phyloP scores from a whole-genome alignment of 2,797 vertebrate species.

The Pampus argenteus region DNA sequence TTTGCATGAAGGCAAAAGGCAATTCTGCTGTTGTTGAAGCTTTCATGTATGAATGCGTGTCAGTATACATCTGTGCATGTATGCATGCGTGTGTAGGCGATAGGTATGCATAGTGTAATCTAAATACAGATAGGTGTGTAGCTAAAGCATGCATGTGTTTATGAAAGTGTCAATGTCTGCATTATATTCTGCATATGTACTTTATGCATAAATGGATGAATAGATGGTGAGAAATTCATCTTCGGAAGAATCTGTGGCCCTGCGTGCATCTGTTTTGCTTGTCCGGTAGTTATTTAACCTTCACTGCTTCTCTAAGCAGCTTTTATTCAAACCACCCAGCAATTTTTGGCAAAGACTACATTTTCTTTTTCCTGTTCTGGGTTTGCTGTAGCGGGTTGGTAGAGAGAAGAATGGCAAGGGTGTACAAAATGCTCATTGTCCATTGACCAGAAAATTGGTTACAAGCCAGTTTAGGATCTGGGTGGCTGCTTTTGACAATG shows the following conservation, averaged over 20 bases:
- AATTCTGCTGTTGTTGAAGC: slow-evolving; percentile 1
- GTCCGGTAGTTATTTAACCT: slow-evolving; percentile 36
- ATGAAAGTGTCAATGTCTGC: slow-evolving; percentile 8
- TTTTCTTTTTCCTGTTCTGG: not conserved
- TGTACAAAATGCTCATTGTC: slow-evolving; percentile 54
- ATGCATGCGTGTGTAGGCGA: slow-evolving; percentile 10
- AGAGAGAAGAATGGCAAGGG: slow-evolving; percentile 16
- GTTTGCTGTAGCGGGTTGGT: not conserved
- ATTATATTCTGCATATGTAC: slow-evolving; percentile 12
- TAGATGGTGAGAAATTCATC: slow-evolving; percentile 19
- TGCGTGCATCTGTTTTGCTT: slow-evolving; percentile 11
- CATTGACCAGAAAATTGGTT: slow-evolving; percentile 72
- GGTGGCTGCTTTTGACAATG: slow-evolving; percentile 62
- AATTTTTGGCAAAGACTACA: slow-evolving; percentile 11
- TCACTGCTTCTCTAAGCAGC: slow-evolving; percentile 24
- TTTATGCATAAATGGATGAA: slow-evolving; percentile 15
- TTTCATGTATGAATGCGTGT: not conserved
- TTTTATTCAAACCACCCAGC: slow-evolving; percentile 29
- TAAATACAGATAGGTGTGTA: slow-evolving; percentile 14
- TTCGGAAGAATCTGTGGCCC: slow-evolving; percentile 23
- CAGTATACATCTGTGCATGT: not conserved
- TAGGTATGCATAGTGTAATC: not conserved
- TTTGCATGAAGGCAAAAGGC: not conserved
- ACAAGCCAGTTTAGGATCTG: slow-evolving; percentile 56
- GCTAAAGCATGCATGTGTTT: slow-evolving; percentile 14